Base-by-base conservation (phyloP, 2,797 vertebrate species). In the Mycteria americana region DNA sequence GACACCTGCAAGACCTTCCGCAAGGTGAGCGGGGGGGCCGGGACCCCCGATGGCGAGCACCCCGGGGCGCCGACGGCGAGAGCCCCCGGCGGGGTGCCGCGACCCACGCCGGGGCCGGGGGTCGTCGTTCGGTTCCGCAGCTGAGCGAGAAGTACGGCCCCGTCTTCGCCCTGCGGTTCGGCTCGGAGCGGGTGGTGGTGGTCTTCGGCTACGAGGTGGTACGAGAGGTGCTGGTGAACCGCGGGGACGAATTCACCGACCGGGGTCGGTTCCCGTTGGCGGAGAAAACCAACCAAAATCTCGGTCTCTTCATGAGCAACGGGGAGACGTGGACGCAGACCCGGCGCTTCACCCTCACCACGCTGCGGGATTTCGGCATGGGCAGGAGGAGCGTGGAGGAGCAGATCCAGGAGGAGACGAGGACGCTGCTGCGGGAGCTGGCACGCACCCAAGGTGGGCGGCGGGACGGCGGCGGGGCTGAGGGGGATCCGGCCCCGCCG, bases 301-400 rank as follows among this genome's bases (percentile, higher is more conserved):
- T 74, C 17, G 53, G 70, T 16, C 4, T 98, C 69, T 96, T 98
- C 83, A 7, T 85, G 14, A 98, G 98, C 48, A 98, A 98, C 22
- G 97, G 98, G 9, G 92, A 56, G 8, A 96, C 91, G 51, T 98
- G 98, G 98, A 97, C 64, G 83, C 92, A 94, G 51, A 98, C 98
- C 77, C 97, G 97, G 46, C 97, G 96, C 81, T 98, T 98, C 94
- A 96, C 98, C 17, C 95, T 98, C 46, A 3, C 33, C 18, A 98
- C 97, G 2, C 96, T 98, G 12, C 97, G 97, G 51, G 98, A 98
- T 85, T 98, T 98, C 70, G 97, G 98, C 24, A 2, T 98, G 68
- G 98, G 97, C 19, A 98, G 95, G 79, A 96, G 86, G 72, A 97
- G 89, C 41, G 80, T 97, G 43, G 59, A 62, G 57, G 75, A 48